Percentiles rank a stretch among this genome's conserved stretches.
These are phyloP conservation scores for Cynopterus sphinx DNA, from an alignment of 2,797 vertebrate species.

Conservation along the genomic window DNA sequence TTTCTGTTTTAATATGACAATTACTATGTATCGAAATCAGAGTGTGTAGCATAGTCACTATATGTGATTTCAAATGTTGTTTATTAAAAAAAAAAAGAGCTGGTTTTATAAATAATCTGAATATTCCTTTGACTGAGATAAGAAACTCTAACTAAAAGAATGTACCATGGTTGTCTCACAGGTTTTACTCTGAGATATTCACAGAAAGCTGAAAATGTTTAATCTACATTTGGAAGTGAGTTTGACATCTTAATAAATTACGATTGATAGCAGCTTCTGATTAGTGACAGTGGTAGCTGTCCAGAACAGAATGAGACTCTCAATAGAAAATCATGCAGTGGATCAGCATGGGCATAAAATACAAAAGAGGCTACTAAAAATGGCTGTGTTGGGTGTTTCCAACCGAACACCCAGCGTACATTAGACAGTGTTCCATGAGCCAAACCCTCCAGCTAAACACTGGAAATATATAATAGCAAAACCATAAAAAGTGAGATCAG, in stretches of 20 bases:
- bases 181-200: constrained; percentile 17
- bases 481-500: background rate
- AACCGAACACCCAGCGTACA: background rate
- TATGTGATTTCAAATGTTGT: background rate
- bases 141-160: background rate
- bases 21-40: background rate
- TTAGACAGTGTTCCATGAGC: background rate
- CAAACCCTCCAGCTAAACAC: background rate
- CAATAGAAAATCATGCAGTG: background rate
- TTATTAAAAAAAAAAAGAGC: background rate
- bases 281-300: background rate
- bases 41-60: background rate
- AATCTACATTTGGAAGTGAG: constrained; percentile 37
- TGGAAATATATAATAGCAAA: background rate
- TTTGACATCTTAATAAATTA: constrained; percentile 39
- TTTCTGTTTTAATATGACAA: constrained; percentile 33
- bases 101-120: background rate
- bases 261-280: background rate
- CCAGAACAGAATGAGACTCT: background rate
- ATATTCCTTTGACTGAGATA: background rate
- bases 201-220: constrained; percentile 31
- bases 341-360: background rate
- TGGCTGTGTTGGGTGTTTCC: background rate
- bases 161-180: background rate
- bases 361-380: background rate